phyloP scores from a whole-genome alignment of 2,888 invertebrate genomes.

The Lithophane ornitopus region DNA sequence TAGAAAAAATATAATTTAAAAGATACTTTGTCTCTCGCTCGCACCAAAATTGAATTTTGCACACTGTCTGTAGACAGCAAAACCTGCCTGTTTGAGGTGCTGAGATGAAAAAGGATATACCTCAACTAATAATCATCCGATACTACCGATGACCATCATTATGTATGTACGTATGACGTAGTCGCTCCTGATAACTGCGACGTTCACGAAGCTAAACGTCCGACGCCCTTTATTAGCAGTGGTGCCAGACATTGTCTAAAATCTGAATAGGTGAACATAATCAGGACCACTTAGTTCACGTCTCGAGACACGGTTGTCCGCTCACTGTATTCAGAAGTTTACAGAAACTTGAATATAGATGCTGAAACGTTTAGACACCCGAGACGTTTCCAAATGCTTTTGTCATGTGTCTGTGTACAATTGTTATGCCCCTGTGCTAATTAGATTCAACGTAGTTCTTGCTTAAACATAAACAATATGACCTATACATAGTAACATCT shows the following conservation, averaged over 20 bases:
- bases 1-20: no score
- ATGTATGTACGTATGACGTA: neutral
- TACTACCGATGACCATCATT: neutral
- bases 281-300: constrained; percentile 33
- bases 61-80: no score
- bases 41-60: no score
- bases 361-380: constrained; percentile 36
- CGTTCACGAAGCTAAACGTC: neutral
- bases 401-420: constrained; percentile 18
- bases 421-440: constrained; percentile 34
- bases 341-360: constrained; percentile 45
- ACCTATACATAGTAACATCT: constrained; percentile 61
- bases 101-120: no score
- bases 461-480: constrained; percentile 48
- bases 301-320: constrained; percentile 35
- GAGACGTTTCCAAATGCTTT: constrained; percentile 43
- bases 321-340: constrained; percentile 49
- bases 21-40: no score
- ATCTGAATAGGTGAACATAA: constrained; percentile 46
- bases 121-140: neutral
- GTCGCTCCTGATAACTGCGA: neutral
- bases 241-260: constrained; percentile 26
- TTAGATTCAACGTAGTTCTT: constrained; percentile 38
- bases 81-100: no score
- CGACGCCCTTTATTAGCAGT: neutral